Percentiles rank a stretch among this genome's conserved stretches.
phyloP scores from a whole-genome alignment of 2,888 invertebrate genomes.

The Ochropleura leucogaster region DNA sequence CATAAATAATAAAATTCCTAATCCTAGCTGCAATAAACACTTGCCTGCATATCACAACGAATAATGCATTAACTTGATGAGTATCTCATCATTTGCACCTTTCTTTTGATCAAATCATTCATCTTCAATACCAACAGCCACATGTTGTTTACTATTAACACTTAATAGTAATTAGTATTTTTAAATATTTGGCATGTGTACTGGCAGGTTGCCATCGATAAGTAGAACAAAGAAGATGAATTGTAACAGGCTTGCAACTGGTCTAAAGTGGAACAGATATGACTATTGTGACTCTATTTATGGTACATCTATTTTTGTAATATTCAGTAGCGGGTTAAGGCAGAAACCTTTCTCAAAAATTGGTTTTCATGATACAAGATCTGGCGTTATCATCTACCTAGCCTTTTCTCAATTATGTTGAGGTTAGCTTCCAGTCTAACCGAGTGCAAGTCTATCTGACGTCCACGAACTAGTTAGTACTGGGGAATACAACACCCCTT shows the following conservation, averaged over 20 bases:
- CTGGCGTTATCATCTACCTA: no score
- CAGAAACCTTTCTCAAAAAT: neutral
- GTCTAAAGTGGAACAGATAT: neutral
- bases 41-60: neutral
- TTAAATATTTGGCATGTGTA: constrained; percentile 42
- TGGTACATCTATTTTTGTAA: neutral
- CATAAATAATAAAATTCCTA: neutral
- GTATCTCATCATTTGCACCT: neutral
- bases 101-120: neutral
- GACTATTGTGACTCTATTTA: constrained; percentile 1
- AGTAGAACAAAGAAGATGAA: constrained; percentile 35
- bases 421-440: no score
- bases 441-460: no score
- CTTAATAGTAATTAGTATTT: constrained; percentile 29
- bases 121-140: neutral
- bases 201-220: constrained; percentile 47
- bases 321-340: neutral
- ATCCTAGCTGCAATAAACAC: neutral
- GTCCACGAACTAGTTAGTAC: no score
- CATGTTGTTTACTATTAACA: constrained; percentile 13
- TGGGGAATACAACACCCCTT: no score
- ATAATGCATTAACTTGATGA: neutral
- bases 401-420: no score
- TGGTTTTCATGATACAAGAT: no score
- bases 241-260: neutral